phyloP scores from a whole-genome alignment of 1,140 invertebrate genomes.

The Uloborus diversus region DNA sequence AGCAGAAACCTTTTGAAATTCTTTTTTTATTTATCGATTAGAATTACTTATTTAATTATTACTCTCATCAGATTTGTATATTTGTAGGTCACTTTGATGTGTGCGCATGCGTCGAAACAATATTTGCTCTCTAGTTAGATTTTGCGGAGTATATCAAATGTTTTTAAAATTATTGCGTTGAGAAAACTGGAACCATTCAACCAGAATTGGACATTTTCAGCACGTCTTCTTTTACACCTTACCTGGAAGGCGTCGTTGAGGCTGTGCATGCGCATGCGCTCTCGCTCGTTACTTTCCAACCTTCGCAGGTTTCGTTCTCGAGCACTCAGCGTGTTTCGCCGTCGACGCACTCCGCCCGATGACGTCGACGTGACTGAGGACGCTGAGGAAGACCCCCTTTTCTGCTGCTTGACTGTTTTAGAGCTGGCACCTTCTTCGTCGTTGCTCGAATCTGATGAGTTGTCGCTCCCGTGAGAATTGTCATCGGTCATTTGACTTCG shows the following conservation, averaged over 20 bases:
- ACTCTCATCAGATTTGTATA: too few species aligned
- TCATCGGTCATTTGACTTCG: slow-evolving; percentile 20
- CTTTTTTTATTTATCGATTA: too few species aligned
- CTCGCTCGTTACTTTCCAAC: slow-evolving; percentile 86
- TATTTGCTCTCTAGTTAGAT: too few species aligned
- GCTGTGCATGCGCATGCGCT: slow-evolving; percentile 87
- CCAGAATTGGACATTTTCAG: too few species aligned
- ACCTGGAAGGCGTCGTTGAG: slow-evolving; percentile 90
- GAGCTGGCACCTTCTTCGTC: slow-evolving; percentile 9
- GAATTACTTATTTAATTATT: too few species aligned
- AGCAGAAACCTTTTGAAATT: too few species aligned
- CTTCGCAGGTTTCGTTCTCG: slow-evolving; percentile 82
- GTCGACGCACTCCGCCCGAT: background rate
- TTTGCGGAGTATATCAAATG: too few species aligned
- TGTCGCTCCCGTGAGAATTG: slow-evolving; percentile 21
- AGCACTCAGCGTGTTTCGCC: slow-evolving; percentile 71
- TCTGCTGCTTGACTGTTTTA: slow-evolving; percentile 25
- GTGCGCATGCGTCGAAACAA: too few species aligned
- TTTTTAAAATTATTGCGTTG: too few species aligned
- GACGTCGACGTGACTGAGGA: background rate
- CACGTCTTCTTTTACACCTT: too few species aligned
- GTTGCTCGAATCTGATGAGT: slow-evolving; percentile 43
- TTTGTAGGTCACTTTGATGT: too few species aligned
- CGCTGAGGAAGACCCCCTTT: slow-evolving; percentile 9
- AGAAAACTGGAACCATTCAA: too few species aligned